Base-by-base conservation (phyloP, 2,888 invertebrate species). In the Trissolcus japonicus region DNA sequence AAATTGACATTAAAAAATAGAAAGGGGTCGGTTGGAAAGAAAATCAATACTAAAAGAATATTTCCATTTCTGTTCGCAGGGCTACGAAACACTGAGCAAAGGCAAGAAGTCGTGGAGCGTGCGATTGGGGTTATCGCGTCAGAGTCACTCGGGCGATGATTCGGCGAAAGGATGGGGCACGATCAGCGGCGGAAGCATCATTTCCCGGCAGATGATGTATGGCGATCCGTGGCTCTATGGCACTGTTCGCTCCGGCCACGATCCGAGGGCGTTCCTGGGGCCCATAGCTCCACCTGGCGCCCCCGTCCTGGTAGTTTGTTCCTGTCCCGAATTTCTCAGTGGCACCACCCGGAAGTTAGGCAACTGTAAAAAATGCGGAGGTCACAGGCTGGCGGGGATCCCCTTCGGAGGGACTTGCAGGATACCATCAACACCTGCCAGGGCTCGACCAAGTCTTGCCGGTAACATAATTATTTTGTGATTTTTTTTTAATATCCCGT, bases 281-380 rank as follows among this genome's bases (percentile, higher is more conserved):
- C 91, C 84, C 90, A 86, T 91, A 59, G 90, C 91, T 78, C 91
- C 91, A 80, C 91, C 91, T 46, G 88, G 87, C 25, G 91, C 93
- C 57, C 93, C 93, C 73, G 93, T 94, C 74, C 93, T 95, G 80
- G 93, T 94, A 82, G 92, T 95, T 86, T 95, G 95, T 91, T 94
- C 95, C 89, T 95, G 95, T 89, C 92, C 94, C 80, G 95, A 95
- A 90, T 95, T 95, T 88, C 90, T 95, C 71, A 93, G 92, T 80
- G 95, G 95, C 84, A 95, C 95, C 71, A 92, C 92, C 86, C 92
- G 93, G 86, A 95, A 94, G 90, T 92, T 93, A 88, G 94, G 95
- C 85, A 92, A 94, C 83, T 95, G 95, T 91, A 94, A 95, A 90
- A 95, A 95, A 91, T 95, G 95, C 90, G 95, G 94, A 86, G 95